These are phyloP conservation scores for Festucalex cinctus DNA, from an alignment of 2,113 vertebrate species.

Conservation along the genomic window DNA sequence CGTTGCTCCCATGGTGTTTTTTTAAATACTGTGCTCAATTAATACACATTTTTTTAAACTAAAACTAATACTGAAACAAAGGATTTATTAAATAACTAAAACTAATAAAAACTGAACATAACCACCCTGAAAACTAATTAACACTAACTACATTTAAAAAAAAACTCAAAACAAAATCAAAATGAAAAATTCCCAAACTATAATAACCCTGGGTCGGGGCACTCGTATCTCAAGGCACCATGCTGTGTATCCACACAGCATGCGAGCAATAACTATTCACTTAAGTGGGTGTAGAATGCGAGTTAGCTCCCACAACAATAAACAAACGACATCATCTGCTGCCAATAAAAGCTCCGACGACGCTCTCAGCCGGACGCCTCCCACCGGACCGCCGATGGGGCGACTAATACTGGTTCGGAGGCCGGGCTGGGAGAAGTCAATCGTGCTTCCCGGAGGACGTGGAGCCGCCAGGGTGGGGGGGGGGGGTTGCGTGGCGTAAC, in stretches of 20 bases:
- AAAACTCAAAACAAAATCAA: no score
- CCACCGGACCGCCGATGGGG: conserved; percentile 46
- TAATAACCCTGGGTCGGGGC: no score
- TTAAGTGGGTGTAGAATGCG: conserved; percentile 53
- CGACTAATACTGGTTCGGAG: conserved; percentile 66
- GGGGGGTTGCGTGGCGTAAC: conserved; percentile 62
- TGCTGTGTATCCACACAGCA: background rate
- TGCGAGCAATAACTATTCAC: conserved; percentile 43
- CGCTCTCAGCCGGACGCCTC: conserved; percentile 67
- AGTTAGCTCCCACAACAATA: conserved; percentile 61
- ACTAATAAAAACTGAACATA: no score
- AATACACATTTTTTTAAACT: no score
- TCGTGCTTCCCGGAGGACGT: conserved; percentile 60
- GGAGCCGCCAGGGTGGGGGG: conserved; percentile 58
- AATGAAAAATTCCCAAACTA: no score
- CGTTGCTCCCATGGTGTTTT: no score
- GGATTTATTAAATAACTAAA: no score
- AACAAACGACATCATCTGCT: conserved; percentile 63
- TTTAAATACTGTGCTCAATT: no score
- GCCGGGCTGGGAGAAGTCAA: conserved; percentile 51
- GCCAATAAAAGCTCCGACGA: conserved; percentile 71
- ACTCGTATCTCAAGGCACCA: no score
- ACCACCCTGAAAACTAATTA: no score
- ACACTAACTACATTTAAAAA: no score
- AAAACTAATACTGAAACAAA: no score